Evolutionary conservation across 2,113 vertebrate species (phyloP).

Genomic region (Nerophis ophidion): DNA sequence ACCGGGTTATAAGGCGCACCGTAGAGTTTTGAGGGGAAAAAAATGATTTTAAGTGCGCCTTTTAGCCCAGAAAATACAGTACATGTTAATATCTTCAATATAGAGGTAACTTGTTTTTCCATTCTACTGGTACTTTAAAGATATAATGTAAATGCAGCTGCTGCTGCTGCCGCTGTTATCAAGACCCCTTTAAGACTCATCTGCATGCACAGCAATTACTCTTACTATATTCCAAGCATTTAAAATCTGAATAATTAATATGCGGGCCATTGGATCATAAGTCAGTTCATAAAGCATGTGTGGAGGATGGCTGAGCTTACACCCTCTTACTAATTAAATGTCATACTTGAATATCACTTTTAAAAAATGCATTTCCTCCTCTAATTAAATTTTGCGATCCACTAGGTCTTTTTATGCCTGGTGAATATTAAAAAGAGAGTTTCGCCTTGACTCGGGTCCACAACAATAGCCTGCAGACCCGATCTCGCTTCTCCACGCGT

Average conservation of each 20-base stretch:
- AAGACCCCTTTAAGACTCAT: slow-evolving; percentile 7
- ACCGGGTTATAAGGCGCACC: too few species aligned
- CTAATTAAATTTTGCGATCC: not conserved
- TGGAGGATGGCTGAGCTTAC: slow-evolving; percentile 15
- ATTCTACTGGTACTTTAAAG: not conserved
- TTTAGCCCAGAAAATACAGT: too few species aligned
- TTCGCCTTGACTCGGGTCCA: not conserved
- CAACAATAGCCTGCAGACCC: slow-evolving; percentile 45
- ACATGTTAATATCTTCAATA: too few species aligned
- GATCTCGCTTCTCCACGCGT: slow-evolving; percentile 23
- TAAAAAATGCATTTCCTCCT: not conserved
- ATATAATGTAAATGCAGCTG: not conserved
- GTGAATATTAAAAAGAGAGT: too few species aligned
- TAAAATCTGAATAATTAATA: slow-evolving; percentile 36
- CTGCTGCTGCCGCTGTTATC: not conserved
- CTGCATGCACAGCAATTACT: slow-evolving; percentile 7
- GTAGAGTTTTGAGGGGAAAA: too few species aligned
- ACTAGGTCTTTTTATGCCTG: too few species aligned
- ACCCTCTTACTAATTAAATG: not conserved
- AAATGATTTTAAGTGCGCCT: too few species aligned
- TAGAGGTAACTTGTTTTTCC: too few species aligned
- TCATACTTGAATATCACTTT: slow-evolving; percentile 1
- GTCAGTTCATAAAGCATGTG: slow-evolving; percentile 19
- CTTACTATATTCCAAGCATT: slow-evolving; percentile 16
- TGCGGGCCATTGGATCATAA: slow-evolving; percentile 26